phyloP scores from a whole-genome alignment of 2,113 vertebrate species.

The Trichechus manatus region DNA sequence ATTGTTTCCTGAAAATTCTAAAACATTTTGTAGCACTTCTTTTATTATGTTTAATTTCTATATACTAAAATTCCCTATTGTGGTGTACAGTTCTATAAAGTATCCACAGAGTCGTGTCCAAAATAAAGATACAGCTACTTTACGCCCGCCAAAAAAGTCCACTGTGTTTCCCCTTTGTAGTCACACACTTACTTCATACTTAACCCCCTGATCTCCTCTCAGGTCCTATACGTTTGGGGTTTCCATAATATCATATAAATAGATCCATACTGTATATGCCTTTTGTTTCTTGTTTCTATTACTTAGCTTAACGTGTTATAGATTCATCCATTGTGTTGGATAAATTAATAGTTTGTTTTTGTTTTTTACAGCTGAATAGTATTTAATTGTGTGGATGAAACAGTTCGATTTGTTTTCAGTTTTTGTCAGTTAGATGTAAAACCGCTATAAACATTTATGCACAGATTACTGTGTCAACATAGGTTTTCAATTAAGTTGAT shows the following conservation, averaged over 20 bases:
- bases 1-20: not conserved
- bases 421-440: not conserved
- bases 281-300: too few species aligned
- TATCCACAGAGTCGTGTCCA: not conserved
- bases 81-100: not conserved
- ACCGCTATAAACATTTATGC: not conserved
- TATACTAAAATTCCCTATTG: not conserved
- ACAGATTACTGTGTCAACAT: too few species aligned
- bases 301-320: too few species aligned
- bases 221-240: too few species aligned
- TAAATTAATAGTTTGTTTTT: too few species aligned
- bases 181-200: not conserved
- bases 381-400: too few species aligned
- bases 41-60: not conserved
- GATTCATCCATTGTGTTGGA: not conserved
- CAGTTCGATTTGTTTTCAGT: not conserved
- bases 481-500: not conserved
- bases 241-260: not conserved
- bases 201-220: not conserved
- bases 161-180: not conserved
- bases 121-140: not conserved
- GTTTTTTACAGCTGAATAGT: too few species aligned
- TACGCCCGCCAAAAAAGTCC: not conserved
- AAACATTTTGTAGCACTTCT: not conserved
- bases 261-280: too few species aligned